A percentile compares a stretch with the other conserved stretches of the same genome.
phyloP scores from a whole-genome alignment of 1,140 invertebrate genomes.

The Portunus trituberculatus region DNA sequence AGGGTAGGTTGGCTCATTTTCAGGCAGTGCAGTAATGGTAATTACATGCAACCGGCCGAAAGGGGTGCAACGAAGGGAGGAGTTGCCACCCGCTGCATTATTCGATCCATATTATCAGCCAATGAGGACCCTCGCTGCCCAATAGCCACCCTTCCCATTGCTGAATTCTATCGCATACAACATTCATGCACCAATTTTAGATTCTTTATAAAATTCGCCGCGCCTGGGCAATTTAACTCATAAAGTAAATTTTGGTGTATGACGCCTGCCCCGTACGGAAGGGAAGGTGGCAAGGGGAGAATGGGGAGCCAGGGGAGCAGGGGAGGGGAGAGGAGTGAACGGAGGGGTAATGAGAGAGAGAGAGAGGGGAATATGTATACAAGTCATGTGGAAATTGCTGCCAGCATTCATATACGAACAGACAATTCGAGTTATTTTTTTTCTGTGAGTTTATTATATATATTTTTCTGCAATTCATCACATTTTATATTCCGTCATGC shows the following conservation, averaged over 20 bases:
- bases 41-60: constrained; percentile 75
- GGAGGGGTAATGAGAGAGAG: constrained; percentile 61
- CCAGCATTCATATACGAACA: constrained; percentile 72
- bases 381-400: constrained; percentile 75
- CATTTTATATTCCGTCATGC: constrained; percentile 51
- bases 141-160: constrained; percentile 60
- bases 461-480: constrained; percentile 65
- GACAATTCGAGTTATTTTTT: constrained; percentile 70
- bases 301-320: neutral
- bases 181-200: constrained; percentile 72
- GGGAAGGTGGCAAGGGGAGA: constrained; percentile 47
- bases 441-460: neutral
- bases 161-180: constrained; percentile 73
- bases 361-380: constrained; percentile 70
- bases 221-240: constrained; percentile 69
- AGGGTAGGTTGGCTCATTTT: constrained; percentile 75
- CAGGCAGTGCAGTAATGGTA: constrained; percentile 75
- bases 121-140: constrained; percentile 42
- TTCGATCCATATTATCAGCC: constrained; percentile 66
- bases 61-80: constrained; percentile 69
- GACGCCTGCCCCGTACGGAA: constrained; percentile 40
- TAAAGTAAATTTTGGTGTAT: constrained; percentile 74
- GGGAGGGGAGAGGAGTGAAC: constrained; percentile 13
- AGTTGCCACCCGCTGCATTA: constrained; percentile 64
- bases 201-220: constrained; percentile 70